Percentiles rank a stretch among this genome's conserved stretches.
Conservation (phyloP, 2,797 vertebrate species). For the Neostethus bicornis region DNA sequence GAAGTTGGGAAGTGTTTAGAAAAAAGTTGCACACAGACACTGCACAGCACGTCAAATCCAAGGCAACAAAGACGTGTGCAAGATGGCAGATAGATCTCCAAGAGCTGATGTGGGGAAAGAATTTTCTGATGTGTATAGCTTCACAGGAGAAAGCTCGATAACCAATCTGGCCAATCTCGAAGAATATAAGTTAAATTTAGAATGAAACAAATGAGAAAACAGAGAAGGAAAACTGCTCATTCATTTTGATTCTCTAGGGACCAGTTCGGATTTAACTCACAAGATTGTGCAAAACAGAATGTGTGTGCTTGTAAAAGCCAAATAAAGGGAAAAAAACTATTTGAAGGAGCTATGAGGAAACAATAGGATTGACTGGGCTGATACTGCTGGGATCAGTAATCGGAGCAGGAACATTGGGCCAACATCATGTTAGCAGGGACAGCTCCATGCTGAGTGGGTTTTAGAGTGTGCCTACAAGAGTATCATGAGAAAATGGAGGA, state of each 20-base stretch:
- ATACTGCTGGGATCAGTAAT: conserved; percentile 22
- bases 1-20: too few relatives aligned
- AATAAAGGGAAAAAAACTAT: background rate
- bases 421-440: conserved; percentile 44
- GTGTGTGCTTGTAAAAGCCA: conserved; percentile 7
- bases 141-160: too few relatives aligned
- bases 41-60: too few relatives aligned
- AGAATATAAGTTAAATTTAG: too few relatives aligned
- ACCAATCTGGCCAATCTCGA: too few relatives aligned
- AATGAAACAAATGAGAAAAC: conserved; percentile 35
- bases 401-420: conserved; percentile 39
- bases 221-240: conserved; percentile 4
- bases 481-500: conserved; percentile 5
- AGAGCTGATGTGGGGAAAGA: too few relatives aligned
- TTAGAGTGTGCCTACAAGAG: conserved; percentile 15
- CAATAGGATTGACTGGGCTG: background rate
- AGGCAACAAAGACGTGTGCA: too few relatives aligned
- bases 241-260: conserved; percentile 44
- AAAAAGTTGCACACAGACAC: too few relatives aligned
- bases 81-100: too few relatives aligned
- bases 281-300: conserved; percentile 38
- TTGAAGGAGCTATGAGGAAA: conserved; percentile 2
- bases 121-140: too few relatives aligned
- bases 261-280: conserved; percentile 41
- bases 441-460: conserved; percentile 38